phyloP scores from a whole-genome alignment of 2,797 vertebrate genomes.

The Pangasius mekongensis region DNA sequence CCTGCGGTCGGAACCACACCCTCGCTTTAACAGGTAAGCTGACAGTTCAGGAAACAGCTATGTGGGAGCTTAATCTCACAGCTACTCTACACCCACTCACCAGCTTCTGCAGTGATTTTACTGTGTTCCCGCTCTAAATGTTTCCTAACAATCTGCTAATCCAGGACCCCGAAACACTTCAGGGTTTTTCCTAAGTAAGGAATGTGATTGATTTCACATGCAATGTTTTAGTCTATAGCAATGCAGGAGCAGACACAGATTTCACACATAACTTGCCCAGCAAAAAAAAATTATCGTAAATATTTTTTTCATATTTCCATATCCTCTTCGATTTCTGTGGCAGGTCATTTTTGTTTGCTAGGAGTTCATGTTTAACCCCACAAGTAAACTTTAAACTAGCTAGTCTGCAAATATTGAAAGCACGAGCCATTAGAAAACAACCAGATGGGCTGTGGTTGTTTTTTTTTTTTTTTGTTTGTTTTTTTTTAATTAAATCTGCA shows the following conservation, averaged over 20 bases:
- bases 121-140: neutral
- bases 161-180: neutral
- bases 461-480: too few species aligned
- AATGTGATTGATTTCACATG: neutral
- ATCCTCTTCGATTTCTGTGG: neutral
- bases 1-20: conserved; percentile 94
- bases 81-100: neutral
- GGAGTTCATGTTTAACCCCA: neutral
- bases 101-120: neutral
- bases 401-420: neutral
- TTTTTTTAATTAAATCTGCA: neutral
- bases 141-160: neutral
- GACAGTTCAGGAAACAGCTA: neutral
- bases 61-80: neutral
- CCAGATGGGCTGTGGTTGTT: neutral
- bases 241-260: neutral
- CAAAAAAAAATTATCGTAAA: neutral
- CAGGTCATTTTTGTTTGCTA: neutral
- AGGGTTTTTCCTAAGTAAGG: neutral
- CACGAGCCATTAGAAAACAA: neutral
- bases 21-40: conserved; percentile 87
- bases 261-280: neutral
- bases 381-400: neutral
- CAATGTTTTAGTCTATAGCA: neutral
- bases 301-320: neutral